These are phyloP conservation scores for Oncorhynchus mykiss DNA, from an alignment of 2,113 vertebrate genomes.

Conservation along the genomic window DNA sequence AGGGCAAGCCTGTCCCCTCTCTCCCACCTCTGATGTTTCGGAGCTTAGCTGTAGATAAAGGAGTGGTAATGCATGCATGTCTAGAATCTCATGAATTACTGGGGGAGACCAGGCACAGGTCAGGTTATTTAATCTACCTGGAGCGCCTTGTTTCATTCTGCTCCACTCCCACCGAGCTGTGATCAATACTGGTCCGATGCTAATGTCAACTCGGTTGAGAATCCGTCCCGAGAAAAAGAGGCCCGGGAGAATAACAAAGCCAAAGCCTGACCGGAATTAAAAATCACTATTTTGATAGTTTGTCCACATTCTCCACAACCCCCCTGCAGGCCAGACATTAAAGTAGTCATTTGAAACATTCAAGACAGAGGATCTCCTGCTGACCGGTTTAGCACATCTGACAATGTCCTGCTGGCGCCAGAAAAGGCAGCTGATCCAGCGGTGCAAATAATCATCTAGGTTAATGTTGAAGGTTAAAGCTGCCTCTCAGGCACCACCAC, in stretches of 20 bases:
- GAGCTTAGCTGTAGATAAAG: conserved; percentile 2
- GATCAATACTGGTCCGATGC: conserved; percentile 62
- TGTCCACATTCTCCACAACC: conserved; percentile 22
- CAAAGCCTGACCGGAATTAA: conserved; percentile 54
- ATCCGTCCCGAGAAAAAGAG: conserved; percentile 30
- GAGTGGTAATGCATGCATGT: background rate
- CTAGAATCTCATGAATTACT: background rate
- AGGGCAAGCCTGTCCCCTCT: background rate
- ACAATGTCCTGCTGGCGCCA: too few relatives aligned
- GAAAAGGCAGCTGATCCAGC: too few relatives aligned
- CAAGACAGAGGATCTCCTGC: too few relatives aligned
- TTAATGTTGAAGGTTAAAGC: too few relatives aligned
- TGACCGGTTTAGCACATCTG: too few relatives aligned
- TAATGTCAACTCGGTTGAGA: conserved; percentile 50
- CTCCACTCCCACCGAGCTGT: conserved; percentile 26
- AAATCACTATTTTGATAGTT: conserved; percentile 47
- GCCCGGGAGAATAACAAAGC: conserved; percentile 9
- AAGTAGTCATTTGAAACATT: background rate
- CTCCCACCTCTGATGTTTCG: background rate
- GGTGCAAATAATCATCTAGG: too few relatives aligned
- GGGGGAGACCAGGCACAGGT: conserved; percentile 30
- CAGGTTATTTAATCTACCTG: conserved; percentile 70
- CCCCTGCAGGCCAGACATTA: conserved; percentile 19
- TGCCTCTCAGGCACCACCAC: too few relatives aligned
- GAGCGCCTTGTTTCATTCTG: conserved; percentile 27